Evolutionary conservation across 2,888 invertebrate genomes (phyloP).

Genomic region (Philhelius pedissequus): DNA sequence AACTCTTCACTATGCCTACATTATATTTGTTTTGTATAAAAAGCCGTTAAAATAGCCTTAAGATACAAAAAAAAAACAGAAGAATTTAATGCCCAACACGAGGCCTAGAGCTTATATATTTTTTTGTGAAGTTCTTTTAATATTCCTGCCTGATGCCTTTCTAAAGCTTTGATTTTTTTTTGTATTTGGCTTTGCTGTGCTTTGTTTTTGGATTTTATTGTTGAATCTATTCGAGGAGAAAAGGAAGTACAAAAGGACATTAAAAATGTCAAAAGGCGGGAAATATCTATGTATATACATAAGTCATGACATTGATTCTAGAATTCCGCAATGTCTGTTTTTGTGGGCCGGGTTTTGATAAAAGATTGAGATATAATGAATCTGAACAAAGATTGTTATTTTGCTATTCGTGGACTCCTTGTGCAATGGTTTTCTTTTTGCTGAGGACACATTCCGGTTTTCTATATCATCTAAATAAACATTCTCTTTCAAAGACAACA

Average conservation of each 20-base stretch:
- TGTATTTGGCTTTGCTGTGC: not conserved
- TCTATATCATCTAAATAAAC: constrained; percentile 27
- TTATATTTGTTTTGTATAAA: not conserved
- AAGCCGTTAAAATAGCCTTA: constrained; percentile 12
- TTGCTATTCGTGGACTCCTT: not conserved
- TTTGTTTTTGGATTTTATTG: not conserved
- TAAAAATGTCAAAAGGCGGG: constrained; percentile 53
- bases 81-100: constrained; percentile 43
- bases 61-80: not conserved
- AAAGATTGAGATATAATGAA: not conserved
- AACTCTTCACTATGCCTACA: not conserved
- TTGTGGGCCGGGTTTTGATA: not conserved
- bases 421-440: not conserved
- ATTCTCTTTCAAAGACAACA: not conserved
- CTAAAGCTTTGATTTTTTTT: not conserved
- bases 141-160: not conserved
- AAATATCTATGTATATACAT: constrained; percentile 28
- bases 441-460: not conserved
- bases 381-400: constrained; percentile 14
- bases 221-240: not conserved
- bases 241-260: constrained; percentile 24
- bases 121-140: constrained; percentile 16
- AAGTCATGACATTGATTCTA: constrained; percentile 49
- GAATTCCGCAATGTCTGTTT: not conserved
- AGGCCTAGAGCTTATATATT: constrained; percentile 3